Evolutionary conservation across 2,113 vertebrate species (phyloP), one percentile per base, ranked within the genome.

Genomic region (Theristicus caerulescens): DNA sequence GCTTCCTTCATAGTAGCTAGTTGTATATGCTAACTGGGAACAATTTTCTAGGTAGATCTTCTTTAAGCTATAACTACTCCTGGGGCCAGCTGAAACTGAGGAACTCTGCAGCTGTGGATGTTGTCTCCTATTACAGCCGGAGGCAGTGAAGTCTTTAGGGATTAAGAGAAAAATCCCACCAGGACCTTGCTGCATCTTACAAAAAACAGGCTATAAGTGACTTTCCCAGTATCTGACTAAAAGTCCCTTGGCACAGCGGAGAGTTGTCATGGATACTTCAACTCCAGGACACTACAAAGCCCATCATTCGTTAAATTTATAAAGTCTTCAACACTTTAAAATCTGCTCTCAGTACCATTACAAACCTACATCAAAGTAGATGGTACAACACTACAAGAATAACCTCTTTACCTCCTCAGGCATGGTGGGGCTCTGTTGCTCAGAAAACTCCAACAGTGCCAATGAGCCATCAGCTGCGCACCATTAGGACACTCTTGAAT

Each of bases 261-360:
- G 71, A 89, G 94, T 94, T 96, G 96, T 96, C 94, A 95, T 96
- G 96, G 95, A 96, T 95, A 96, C 95, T 80, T 44, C 81, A 81
- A 29, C 86, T 96, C 66, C 18, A 69, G 78, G 91, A 89, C 78
- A 15, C 70, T 67, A 27, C 38, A 44, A 82, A 96, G 74, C 81
- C 70, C 40, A 38, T 90, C 26, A 57, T 87, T 91, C 1, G 0
- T 85, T 72, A 74, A 65, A 57, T 90, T 82, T 91, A 25, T 52
- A 78, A 82, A 91, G 91, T 57, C 81, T 71, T 83, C 82, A 79
- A 29, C 64, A 7, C 69, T 95, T 95, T 9, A 57, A 83, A 85
- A 61, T 64, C 73, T 76, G 40, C 72, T 91, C 47, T 89, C 42
- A 10, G 72, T 51, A 34, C 38, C 72, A n/a, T 54, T 86, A 46